phyloP scores from a whole-genome alignment of 2,888 invertebrate species.

The Nemotelus nigrinus region DNA sequence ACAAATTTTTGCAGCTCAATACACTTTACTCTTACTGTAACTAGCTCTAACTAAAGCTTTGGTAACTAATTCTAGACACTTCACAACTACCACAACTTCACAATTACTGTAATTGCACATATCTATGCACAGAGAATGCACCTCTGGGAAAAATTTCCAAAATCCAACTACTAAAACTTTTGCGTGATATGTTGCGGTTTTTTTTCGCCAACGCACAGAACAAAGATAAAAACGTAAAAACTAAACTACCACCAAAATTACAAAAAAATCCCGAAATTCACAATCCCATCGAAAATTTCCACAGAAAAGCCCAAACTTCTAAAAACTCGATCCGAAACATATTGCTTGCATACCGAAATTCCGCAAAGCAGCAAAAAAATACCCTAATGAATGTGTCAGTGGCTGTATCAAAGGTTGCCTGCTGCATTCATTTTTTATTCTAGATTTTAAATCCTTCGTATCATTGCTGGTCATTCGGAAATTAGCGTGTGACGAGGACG shows the following conservation, averaged over 20 bases:
- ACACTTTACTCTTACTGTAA: too few species aligned
- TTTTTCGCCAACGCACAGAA: not conserved
- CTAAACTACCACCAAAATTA: too few species aligned
- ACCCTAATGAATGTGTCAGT: conserved; percentile 37
- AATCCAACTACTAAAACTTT: not conserved
- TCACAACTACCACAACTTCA: too few species aligned
- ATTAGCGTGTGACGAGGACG: conserved; percentile 8
- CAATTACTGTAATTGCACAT: too few species aligned
- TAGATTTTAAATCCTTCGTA: not conserved
- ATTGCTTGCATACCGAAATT: not conserved
- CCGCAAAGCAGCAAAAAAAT: conserved; percentile 2
- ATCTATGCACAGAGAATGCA: too few species aligned
- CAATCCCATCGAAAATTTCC: not conserved
- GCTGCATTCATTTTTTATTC: conserved; percentile 17
- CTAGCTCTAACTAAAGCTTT: too few species aligned
- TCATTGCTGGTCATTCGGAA: conserved; percentile 21
- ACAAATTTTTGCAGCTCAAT: too few species aligned
- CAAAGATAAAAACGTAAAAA: not conserved
- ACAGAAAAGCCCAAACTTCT: conserved; percentile 25
- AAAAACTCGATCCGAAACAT: not conserved
- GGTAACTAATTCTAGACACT: too few species aligned
- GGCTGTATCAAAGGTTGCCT: conserved; percentile 27
- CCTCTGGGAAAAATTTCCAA: too few species aligned
- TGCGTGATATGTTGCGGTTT: conserved; percentile 14
- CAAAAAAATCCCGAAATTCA: too few species aligned